These are phyloP conservation scores for Tethea ocularis DNA, from an alignment of 2,888 invertebrate species.

Conservation along the genomic window DNA sequence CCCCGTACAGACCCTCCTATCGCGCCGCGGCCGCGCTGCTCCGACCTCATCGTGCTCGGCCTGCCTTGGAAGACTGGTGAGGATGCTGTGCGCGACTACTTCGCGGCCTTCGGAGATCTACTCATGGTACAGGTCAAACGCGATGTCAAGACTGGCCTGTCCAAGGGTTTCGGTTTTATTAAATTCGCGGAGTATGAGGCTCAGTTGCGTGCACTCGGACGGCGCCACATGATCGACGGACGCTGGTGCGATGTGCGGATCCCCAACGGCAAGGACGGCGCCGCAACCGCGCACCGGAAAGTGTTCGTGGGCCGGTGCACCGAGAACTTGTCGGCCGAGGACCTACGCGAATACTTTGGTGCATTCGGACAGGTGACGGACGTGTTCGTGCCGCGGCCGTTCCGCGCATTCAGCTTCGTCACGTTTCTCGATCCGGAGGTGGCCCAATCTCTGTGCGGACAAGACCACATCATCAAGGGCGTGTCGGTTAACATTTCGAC, in stretches of 20 bases:
- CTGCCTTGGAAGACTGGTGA: slow-evolving; percentile 91
- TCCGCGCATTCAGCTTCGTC: slow-evolving; percentile 91
- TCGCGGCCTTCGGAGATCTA: slow-evolving; percentile 87
- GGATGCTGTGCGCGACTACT: slow-evolving; percentile 88
- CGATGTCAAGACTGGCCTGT: slow-evolving; percentile 84
- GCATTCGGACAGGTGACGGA: slow-evolving; percentile 93
- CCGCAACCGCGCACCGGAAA: slow-evolving; percentile 87
- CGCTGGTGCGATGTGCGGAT: slow-evolving; percentile 89
- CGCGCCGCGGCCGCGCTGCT: slow-evolving; percentile 79
- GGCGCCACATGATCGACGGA: slow-evolving; percentile 88
- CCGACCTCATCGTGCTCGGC: slow-evolving; percentile 91
- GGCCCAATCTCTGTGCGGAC: slow-evolving; percentile 90
- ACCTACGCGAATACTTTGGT: slow-evolving; percentile 90
- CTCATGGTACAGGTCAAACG: slow-evolving; percentile 85
- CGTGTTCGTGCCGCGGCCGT: slow-evolving; percentile 94
- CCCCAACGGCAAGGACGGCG: slow-evolving; percentile 87
- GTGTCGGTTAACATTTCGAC: slow-evolving; percentile 94
- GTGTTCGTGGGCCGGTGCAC: slow-evolving; percentile 94
- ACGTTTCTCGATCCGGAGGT: slow-evolving; percentile 92
- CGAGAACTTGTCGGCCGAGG: slow-evolving; percentile 90
- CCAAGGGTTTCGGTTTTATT: slow-evolving; percentile 89
- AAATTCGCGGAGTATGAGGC: slow-evolving; percentile 87
- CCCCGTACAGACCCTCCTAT: not conserved
- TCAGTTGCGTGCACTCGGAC: slow-evolving; percentile 85
- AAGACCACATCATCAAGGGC: slow-evolving; percentile 93